Evolutionary conservation across 1,140 invertebrate genomes (phyloP).

Genomic region (Gryon sp.): DNA sequence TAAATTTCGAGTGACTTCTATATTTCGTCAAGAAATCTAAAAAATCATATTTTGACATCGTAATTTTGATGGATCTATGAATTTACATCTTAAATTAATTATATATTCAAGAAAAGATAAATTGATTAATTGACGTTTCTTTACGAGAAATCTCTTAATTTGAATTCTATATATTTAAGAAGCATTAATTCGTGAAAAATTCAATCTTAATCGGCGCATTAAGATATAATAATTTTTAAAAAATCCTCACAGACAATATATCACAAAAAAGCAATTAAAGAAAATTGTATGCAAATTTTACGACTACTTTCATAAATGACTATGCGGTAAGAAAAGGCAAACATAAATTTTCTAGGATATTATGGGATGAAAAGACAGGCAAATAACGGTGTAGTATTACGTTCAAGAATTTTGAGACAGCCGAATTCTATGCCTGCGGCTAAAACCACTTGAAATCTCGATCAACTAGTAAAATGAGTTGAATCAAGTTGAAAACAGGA

Average conservation of each 20-base stretch:
- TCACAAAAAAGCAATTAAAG: constrained; percentile 13
- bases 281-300: constrained; percentile 42
- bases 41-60: too few relatives aligned
- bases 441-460: constrained; percentile 13
- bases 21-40: too few relatives aligned
- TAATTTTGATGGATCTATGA: too few relatives aligned
- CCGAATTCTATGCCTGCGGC: background rate
- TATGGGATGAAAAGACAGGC: constrained; percentile 1
- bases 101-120: too few relatives aligned
- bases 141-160: too few relatives aligned
- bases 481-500: constrained; percentile 24
- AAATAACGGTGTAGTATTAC: constrained; percentile 24
- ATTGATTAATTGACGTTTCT: constrained; percentile 8
- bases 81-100: too few relatives aligned
- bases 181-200: too few relatives aligned
- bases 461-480: constrained; percentile 24
- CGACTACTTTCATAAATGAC: constrained; percentile 26
- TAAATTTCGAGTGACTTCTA: too few relatives aligned
- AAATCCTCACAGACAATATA: background rate
- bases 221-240: background rate
- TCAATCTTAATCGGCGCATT: too few relatives aligned
- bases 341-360: constrained; percentile 11
- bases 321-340: constrained; percentile 4
- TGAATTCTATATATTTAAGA: too few relatives aligned
- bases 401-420: constrained; percentile 25